These are phyloP conservation scores for Phaonia tiefii DNA, from an alignment of 2,888 invertebrate genomes.

Conservation along the genomic window DNA sequence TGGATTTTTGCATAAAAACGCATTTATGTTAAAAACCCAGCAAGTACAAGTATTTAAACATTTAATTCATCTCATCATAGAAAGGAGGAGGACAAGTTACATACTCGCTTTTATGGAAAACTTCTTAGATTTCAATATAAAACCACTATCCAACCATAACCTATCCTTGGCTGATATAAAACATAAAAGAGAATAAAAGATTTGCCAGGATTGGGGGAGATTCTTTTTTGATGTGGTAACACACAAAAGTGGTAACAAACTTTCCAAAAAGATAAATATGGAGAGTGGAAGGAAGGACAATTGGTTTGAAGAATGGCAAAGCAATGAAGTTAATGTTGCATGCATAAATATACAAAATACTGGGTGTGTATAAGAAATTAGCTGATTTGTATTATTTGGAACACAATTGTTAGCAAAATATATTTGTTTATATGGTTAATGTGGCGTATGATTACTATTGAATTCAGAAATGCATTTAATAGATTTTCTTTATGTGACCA, in stretches of 20 bases:
- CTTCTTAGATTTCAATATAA: constrained; percentile 16
- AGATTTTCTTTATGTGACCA: too few species aligned
- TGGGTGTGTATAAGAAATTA: too few species aligned
- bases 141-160: not conserved
- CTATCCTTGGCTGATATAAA: not conserved
- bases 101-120: not conserved
- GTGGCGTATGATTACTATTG: too few species aligned
- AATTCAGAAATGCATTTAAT: too few species aligned
- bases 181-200: not conserved
- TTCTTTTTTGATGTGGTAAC: constrained; percentile 62
- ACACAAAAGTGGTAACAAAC: constrained; percentile 64
- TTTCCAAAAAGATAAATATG: constrained; percentile 28
- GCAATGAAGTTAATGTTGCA: constrained; percentile 36
- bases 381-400: too few species aligned
- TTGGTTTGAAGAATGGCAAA: constrained; percentile 7
- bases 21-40: not conserved
- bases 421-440: too few species aligned
- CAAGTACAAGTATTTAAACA: constrained; percentile 64
- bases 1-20: constrained; percentile 70
- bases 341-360: constrained; percentile 3
- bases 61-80: constrained; percentile 55
- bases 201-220: not conserved
- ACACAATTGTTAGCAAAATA: too few species aligned
- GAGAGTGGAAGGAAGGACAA: constrained; percentile 18
- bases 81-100: constrained; percentile 21